phyloP scores from a whole-genome alignment of 2,113 vertebrate genomes.

The Collichthys lucidus region DNA sequence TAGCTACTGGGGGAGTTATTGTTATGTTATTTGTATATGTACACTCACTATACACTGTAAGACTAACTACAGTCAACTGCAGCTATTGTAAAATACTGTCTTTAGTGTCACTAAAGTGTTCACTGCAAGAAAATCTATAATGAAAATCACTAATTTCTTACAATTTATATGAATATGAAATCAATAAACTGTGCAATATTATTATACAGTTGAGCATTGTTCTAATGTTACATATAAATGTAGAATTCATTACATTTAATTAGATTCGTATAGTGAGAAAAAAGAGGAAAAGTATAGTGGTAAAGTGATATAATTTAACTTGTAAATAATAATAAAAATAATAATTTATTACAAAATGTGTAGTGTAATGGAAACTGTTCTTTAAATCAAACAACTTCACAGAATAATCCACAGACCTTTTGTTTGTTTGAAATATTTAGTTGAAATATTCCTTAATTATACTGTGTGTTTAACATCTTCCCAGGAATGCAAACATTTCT shows the following conservation, averaged over 20 bases:
- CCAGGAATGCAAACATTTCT: neutral
- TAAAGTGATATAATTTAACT: too few relatives aligned
- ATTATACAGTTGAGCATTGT: neutral
- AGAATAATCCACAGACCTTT: neutral
- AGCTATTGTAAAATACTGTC: neutral
- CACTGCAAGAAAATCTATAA: neutral
- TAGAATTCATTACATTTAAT: neutral
- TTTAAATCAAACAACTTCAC: constrained; percentile 2
- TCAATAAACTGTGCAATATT: neutral
- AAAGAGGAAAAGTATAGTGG: too few relatives aligned
- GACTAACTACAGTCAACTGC: too few relatives aligned
- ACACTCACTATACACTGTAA: too few relatives aligned
- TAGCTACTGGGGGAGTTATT: too few relatives aligned
- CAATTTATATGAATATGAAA: neutral
- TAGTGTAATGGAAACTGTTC: neutral
- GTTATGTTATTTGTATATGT: too few relatives aligned
- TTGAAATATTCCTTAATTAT: neutral
- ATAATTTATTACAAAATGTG: too few relatives aligned
- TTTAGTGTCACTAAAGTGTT: neutral
- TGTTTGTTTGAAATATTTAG: constrained; percentile 6
- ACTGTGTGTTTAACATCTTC: neutral
- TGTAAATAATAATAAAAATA: too few relatives aligned
- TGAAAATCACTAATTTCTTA: neutral
- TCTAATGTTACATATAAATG: too few relatives aligned
- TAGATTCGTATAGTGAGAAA: too few relatives aligned